phyloP scores from a whole-genome alignment of 2,888 invertebrate genomes.

The Lepas anatifera region DNA sequence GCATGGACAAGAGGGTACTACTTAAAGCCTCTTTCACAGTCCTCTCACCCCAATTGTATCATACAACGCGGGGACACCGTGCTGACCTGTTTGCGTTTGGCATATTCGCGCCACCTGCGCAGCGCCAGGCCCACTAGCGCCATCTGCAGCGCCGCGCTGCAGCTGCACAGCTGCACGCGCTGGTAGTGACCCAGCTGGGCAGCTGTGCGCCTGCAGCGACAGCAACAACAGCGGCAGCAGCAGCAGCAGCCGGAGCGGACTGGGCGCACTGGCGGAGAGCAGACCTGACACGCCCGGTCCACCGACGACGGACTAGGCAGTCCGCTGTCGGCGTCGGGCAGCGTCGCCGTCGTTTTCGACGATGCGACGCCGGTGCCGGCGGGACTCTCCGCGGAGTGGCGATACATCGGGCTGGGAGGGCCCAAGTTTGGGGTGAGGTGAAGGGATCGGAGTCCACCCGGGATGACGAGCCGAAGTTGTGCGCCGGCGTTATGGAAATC shows the following conservation, averaged over 20 bases:
- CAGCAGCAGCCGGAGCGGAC: not conserved
- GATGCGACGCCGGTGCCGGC: too few species aligned
- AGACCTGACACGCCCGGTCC: not conserved
- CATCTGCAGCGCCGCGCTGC: slow-evolving; percentile 19
- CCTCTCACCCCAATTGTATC: too few species aligned
- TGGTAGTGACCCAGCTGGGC: slow-evolving; percentile 17
- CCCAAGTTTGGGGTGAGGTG: too few species aligned
- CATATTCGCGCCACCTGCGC: not conserved
- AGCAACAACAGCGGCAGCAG: not conserved
- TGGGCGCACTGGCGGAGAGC: not conserved
- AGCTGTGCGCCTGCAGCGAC: not conserved
- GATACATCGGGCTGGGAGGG: too few species aligned
- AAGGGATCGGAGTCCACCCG: too few species aligned
- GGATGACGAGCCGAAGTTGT: too few species aligned
- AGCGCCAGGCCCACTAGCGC: slow-evolving; percentile 17
- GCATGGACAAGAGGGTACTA: too few species aligned
- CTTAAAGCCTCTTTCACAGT: too few species aligned
- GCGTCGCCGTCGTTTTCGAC: too few species aligned
- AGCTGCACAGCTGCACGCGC: slow-evolving; percentile 19
- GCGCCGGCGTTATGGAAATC: too few species aligned
- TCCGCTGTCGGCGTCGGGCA: too few species aligned
- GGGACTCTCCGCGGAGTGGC: too few species aligned
- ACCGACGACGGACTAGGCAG: not conserved
- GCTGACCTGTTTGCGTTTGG: not conserved
- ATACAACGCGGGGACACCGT: not conserved